These are phyloP conservation scores for Periparus ater DNA, from an alignment of 2,797 vertebrate genomes.

Conservation along the genomic window DNA sequence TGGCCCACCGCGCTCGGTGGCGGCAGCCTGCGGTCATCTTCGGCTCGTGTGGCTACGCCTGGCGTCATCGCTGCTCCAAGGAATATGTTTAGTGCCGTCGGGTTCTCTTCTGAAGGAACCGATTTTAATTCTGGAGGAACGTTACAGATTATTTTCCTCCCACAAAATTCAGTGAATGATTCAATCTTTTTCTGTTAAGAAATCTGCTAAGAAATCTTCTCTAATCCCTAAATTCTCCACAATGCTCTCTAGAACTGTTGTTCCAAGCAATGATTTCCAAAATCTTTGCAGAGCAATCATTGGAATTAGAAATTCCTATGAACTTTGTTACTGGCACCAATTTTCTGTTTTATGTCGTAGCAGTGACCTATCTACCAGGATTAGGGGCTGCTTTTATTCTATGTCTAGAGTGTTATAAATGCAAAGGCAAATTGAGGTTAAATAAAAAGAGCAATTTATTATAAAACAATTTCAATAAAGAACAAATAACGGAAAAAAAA, in stretches of 20 bases:
- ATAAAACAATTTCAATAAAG: too few relatives aligned
- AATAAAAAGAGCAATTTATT: too few relatives aligned
- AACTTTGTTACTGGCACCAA: not conserved
- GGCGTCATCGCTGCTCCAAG: not conserved
- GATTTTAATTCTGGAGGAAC: not conserved
- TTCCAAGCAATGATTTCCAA: not conserved
- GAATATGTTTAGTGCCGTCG: too few relatives aligned
- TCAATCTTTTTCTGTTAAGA: not conserved
- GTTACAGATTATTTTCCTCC: not conserved
- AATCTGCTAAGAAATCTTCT: not conserved
- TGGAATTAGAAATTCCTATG: not conserved
- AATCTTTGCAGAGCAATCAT: not conserved
- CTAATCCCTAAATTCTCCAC: not conserved
- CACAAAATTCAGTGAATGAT: not conserved
- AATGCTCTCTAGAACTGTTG: not conserved
- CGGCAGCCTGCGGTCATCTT: not conserved
- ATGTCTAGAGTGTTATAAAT: too few relatives aligned
- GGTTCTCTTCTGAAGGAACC: not conserved
- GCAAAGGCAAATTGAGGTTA: too few relatives aligned
- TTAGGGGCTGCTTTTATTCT: not conserved
- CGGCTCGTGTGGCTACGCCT: not conserved
- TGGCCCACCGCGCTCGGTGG: not conserved
- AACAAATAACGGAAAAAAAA: too few relatives aligned
- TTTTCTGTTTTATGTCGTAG: not conserved
- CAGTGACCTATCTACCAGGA: not conserved